Base-by-base conservation (phyloP, 53 echinoderm and acorn worm species). In the Apostichopus leukothele region DNA sequence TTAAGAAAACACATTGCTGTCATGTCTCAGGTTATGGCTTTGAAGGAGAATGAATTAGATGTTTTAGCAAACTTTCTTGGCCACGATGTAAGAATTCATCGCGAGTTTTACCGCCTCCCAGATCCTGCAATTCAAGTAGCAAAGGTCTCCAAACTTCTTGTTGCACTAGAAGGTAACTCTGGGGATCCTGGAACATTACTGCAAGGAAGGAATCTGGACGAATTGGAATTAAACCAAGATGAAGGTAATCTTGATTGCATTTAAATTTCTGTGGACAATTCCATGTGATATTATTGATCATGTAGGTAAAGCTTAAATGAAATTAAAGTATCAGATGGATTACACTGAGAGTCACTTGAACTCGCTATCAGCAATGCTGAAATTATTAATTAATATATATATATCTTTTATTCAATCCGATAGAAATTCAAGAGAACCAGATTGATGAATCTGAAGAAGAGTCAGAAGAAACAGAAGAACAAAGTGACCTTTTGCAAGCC, bases 21-120 rank as follows among this genome's bases (percentile, higher is more conserved):
- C 25, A 25, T 25, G 25, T 25, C 25, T 25, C 25, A 25, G 25
- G 25, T 25, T 25, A 25, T 25, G 25, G 67, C 22, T 27, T 83
- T 93, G 50, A 50, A 75, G 14, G 89, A 93, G 14, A 93, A 93
- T 60, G 93, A 93, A 55, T 26, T 93, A 10, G 91, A 93, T 85
- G 89, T 91, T 9, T 20, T 93, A 0, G 91, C 93, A 0, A 91
- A 90, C 50, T 91, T 77, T 74, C 12, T 91, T 50, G 93, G 91
- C 2, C 91, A 93, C 51, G 89, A 93, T 80, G 50, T 93, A 5
- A 79, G 83, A 11, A 79, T 88, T 5, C 91, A 93, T 53, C 86
- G 80, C 0, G 77, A 93, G 67, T 91, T 74, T 54, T 91, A 93
- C 55, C 67, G 91, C 12, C 77, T 91, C 5, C 91, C 89, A 7